These are phyloP conservation scores for Trissolcus japonicus DNA, from an alignment of 2,888 invertebrate genomes.

Conservation along the genomic window DNA sequence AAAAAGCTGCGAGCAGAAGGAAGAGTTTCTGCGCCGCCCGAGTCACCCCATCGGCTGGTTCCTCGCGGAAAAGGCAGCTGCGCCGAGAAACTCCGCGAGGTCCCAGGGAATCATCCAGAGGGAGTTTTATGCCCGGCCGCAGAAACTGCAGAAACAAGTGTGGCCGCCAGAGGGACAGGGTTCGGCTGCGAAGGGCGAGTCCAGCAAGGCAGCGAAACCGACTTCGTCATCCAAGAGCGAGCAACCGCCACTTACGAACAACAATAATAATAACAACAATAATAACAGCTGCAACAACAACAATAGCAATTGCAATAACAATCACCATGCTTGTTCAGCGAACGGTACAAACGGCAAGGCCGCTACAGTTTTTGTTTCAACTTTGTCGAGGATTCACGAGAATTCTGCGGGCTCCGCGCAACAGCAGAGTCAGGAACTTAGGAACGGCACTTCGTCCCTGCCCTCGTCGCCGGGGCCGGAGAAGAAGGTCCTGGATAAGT, in stretches of 20 bases:
- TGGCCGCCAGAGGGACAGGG: slow-evolving; percentile 81
- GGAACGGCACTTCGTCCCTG: slow-evolving; percentile 77
- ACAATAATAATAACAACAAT: slow-evolving; percentile 49
- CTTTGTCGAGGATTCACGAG: slow-evolving; percentile 82
- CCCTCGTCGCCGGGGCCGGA: slow-evolving; percentile 74
- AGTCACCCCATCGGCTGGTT: slow-evolving; percentile 82
- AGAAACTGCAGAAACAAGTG: slow-evolving; percentile 83
- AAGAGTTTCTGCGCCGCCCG: slow-evolving; percentile 89
- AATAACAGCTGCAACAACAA: slow-evolving; percentile 49
- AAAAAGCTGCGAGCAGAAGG: slow-evolving; percentile 92
- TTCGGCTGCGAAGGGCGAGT: slow-evolving; percentile 39
- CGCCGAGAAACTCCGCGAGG: neutral
- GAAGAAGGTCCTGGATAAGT: slow-evolving; percentile 69
- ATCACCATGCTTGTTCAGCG: slow-evolving; percentile 71
- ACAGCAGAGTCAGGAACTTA: slow-evolving; percentile 69
- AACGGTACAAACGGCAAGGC: slow-evolving; percentile 60
- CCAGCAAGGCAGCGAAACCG: slow-evolving; percentile 16
- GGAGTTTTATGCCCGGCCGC: slow-evolving; percentile 88
- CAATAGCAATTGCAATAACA: slow-evolving; percentile 67
- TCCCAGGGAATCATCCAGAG: slow-evolving; percentile 78
- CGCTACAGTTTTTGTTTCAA: slow-evolving; percentile 79
- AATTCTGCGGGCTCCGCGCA: slow-evolving; percentile 74
- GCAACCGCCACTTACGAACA: slow-evolving; percentile 29
- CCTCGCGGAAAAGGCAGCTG: slow-evolving; percentile 70
- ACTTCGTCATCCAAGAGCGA: slow-evolving; percentile 30